Evolutionary conservation across 2,888 invertebrate genomes (phyloP).

Genomic region (Ennomos fuscantarius): DNA sequence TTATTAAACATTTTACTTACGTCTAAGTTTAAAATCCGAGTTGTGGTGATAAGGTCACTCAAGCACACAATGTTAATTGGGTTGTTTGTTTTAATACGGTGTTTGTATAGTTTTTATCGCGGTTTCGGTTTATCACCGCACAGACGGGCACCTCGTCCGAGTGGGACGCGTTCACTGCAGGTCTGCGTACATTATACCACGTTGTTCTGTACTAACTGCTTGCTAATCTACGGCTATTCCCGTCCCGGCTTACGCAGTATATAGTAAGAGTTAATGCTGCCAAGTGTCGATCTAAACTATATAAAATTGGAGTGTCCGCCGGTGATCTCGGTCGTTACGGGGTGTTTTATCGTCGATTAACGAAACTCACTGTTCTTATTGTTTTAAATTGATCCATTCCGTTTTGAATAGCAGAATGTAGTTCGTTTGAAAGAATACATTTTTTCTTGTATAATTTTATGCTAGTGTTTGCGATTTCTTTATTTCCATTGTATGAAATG

Average conservation of each 20-base stretch:
- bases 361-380: constrained; percentile 6
- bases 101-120: constrained; percentile 23
- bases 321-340: constrained; percentile 51
- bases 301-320: constrained; percentile 55
- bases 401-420: no score
- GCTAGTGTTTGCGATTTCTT: background rate
- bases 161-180: constrained; percentile 34
- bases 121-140: constrained; percentile 8
- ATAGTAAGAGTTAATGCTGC: constrained; percentile 26
- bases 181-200: constrained; percentile 31
- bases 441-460: background rate
- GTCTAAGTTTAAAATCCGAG: constrained; percentile 30
- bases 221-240: constrained; percentile 10
- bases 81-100: constrained; percentile 29
- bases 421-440: background rate
- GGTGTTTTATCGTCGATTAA: constrained; percentile 35
- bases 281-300: constrained; percentile 40
- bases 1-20: constrained; percentile 24
- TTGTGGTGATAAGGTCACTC: constrained; percentile 27
- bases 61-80: constrained; percentile 30
- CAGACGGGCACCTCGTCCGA: constrained; percentile 32
- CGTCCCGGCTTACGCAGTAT: constrained; percentile 36
- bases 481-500: background rate
- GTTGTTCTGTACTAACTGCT: constrained; percentile 10
- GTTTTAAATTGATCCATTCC: constrained; percentile 1